phyloP scores from a whole-genome alignment of 2,888 invertebrate species.

The Phymatocera aterrima region DNA sequence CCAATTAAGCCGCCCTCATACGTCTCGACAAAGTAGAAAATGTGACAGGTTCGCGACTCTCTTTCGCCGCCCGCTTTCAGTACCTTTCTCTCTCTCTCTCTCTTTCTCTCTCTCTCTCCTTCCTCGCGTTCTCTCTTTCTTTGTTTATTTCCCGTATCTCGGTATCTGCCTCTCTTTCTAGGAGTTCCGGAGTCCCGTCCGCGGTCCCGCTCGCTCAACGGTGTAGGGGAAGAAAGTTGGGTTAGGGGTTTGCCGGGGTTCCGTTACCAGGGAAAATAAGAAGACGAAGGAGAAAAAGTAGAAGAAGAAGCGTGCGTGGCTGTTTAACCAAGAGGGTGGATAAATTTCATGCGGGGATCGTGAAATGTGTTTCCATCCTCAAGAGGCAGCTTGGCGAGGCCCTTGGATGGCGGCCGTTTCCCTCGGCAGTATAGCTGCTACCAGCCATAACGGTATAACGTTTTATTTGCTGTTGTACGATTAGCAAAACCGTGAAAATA shows the following conservation, averaged over 20 bases:
- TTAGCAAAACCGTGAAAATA: conserved; percentile 43
- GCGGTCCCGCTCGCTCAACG: conserved; percentile 45
- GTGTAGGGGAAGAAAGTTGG: conserved; percentile 37
- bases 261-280: conserved; percentile 50
- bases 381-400: conserved; percentile 52
- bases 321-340: conserved; percentile 71
- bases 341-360: conserved; percentile 76
- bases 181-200: no score
- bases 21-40: conserved; percentile 71
- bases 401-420: neutral
- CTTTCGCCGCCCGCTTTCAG: conserved; percentile 50
- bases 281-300: conserved; percentile 52
- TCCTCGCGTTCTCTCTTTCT: conserved; percentile 20
- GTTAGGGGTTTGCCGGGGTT: conserved; percentile 29
- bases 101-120: conserved; percentile 31
- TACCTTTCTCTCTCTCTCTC: conserved; percentile 23
- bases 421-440: neutral
- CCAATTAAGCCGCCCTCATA: conserved; percentile 72
- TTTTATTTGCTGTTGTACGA: conserved; percentile 20
- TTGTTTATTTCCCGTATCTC: conserved; percentile 37
- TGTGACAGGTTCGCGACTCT: conserved; percentile 65
- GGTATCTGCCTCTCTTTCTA: conserved; percentile 50
- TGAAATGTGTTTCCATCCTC: conserved; percentile 78
- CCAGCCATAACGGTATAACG: neutral
- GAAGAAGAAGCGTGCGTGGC: conserved; percentile 67